Evolutionary conservation across 64 coral and sea anemone genomes (phyloP), one percentile per base, ranked within the genome.

Genomic region (Actinia equina): DNA sequence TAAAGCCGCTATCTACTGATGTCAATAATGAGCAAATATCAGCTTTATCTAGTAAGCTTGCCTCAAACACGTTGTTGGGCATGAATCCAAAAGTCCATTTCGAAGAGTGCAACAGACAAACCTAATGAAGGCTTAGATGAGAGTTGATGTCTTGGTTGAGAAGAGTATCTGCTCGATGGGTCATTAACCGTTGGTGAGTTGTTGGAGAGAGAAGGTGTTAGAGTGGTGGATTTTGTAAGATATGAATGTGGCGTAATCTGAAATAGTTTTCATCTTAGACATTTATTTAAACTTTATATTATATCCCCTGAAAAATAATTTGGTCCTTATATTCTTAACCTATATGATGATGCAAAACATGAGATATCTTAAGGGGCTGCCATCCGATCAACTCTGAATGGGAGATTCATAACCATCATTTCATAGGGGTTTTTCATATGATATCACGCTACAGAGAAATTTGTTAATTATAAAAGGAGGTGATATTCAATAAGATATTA

Each of bases 191-290:
- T 99, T 45, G 86, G 86, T 23, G 90, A 99, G 64, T 71, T 99
- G 51, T 65, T 95, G 26, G 59, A 89, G 10, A 93, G 41, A 45
- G 88, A 99, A 71, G 53, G 45, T 45, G 84, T 88, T 23, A 37
- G 84, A 43, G 91, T 99, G 86, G 88, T 95, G 41, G 96, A 99
- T 86, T 99, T 99, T 92, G 88, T 99, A 64, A 79, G 96, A 23
- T 93, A 92, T 87, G 93, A 99, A 89, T 99, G 96, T 83, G 93
- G 90, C 43, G 56, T 58, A 82, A 52, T 82, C 49, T 91, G 53
- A 74, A 74, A 37, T 18, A 41, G 7, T 14, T 14, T 6, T 57
- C 2, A 57, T 16, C 55, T 1, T 57, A 12, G 15, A 12, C 13
- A 57, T 0, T 14, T 12, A 57, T 57, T 57, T 12, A 57, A 57